These are phyloP conservation scores for Stomorhina lunata DNA, from an alignment of 2,888 invertebrate species.

Conservation along the genomic window DNA sequence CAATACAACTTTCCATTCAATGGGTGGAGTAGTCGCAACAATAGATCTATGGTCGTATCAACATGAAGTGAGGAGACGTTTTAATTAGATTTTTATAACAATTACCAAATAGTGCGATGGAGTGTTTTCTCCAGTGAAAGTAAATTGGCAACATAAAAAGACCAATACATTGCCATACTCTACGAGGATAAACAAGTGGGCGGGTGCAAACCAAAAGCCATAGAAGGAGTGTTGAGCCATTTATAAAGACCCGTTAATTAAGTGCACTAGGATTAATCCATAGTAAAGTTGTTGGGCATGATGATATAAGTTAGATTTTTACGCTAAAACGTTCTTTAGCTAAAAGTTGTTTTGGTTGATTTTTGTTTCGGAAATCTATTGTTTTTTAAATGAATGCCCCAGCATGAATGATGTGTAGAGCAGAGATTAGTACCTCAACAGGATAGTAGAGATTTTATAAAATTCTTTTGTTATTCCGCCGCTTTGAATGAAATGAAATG, in stretches of 20 bases:
- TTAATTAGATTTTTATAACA: constrained; percentile 62
- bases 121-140: constrained; percentile 51
- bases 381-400: constrained; percentile 4
- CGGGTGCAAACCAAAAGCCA: background rate
- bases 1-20: background rate
- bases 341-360: constrained; percentile 12
- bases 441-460: constrained; percentile 32
- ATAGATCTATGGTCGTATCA: background rate
- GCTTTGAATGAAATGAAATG: no score
- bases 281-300: constrained; percentile 15
- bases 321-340: background rate
- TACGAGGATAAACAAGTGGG: background rate
- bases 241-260: constrained; percentile 49
- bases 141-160: constrained; percentile 49
- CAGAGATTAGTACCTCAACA: constrained; percentile 38
- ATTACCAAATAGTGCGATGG: constrained; percentile 43
- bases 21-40: background rate
- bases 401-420: background rate
- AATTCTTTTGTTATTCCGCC: constrained; percentile 40
- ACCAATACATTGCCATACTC: background rate
- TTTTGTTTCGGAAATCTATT: constrained; percentile 3
- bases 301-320: constrained; percentile 20
- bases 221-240: background rate
- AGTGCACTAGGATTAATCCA: constrained; percentile 32
- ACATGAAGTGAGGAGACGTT: background rate